Base-by-base conservation (phyloP, 2,113 vertebrate genomes). In the Chloroceryle aenea region DNA sequence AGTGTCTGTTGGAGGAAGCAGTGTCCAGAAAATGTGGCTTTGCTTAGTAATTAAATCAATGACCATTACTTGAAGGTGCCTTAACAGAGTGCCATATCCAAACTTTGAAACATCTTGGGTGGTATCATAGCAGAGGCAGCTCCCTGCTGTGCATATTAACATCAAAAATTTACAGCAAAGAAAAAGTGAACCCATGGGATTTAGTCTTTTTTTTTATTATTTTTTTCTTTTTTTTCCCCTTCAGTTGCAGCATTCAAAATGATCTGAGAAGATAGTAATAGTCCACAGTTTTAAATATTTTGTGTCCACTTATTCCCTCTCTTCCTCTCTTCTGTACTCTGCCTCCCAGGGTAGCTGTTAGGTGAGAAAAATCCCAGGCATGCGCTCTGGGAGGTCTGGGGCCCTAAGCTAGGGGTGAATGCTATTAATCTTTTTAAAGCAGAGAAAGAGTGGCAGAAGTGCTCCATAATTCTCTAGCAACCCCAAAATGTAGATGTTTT, bases 11-110 rank as follows among this genome's bases (percentile, higher is more conserved):
- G 78, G 89, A 81, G 75, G 89, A 81, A 26, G 62, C 92, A 93
- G 94, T 17, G 36, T 87, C 21, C 89, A 96, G 94, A 95, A 93
- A 94, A 92, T 88, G 48, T 3, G 7, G 85, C 92, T 97, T 97
- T 94, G 83, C 85, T 61, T 47, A 88, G 75, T 12, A 38, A 63
- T 94, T 83, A 78, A 92, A 92, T 77, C 53, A 58, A 18, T 73
- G 85, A 80, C 38, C 84, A 19, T 83, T 90, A 69, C 52, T 92
- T 82, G 92, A 80, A 93, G 92, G 87, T 94, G 63, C 91, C 90
- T 96, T 97, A 90, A 68, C 42, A 59, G 84, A 73, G 63, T 95
- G 67, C 85, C 58, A 2, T 74, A 83, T 56, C 85, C 78, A 94
- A 96, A 94, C 93, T 93, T 93, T 50, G 83, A 87, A 88, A 87